Base-by-base conservation (phyloP, 2,113 vertebrate species). In the Ploceus nigricollis region DNA sequence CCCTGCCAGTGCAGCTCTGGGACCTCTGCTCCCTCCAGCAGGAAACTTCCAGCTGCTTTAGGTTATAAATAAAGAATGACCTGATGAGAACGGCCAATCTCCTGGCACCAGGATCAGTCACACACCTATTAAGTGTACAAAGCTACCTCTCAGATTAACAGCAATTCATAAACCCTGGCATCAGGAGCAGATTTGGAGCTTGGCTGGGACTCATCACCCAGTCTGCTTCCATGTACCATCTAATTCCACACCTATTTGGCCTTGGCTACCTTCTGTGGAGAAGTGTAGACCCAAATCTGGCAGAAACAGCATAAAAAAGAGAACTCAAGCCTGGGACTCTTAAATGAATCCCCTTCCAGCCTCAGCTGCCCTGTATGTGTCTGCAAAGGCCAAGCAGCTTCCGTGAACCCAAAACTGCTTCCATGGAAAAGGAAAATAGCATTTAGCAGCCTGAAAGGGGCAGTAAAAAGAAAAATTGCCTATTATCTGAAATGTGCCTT, bases 1-100 rank as follows among this genome's bases (percentile, higher is more conserved):
- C 53, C 4, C 12, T 47, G 53, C n/a, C 87, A 40, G 37, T 1
- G 10, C 0, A 0, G 30, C 57, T 45, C 5, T 0, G 2, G 50
- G 45, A 82, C 44, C 56, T 50, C 37, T 0, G 0, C 71, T 93
- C 45, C 69, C 63, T 84, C 22, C 47, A 40, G 70, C 16, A 91
- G 35, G 35, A 76, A 89, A 63, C 44, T 65, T 91, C 64, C 81
- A 84, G 70, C 85, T 82, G 68, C 85, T 86, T 89, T 39, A 65
- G n/a, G 87, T 95, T 91, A 92, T 83, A 95, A 96, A 95, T 93
- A 92, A 95, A 89, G 76, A 86, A 81, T 54, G 89, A 91, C 48
- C 70, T 21, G 71, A 65, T 64, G 92, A 91, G 91, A 94, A 90
- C 7, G 13, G 93, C 47, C 83, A 13, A 81, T 65, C 68, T 91